A percentile compares a stretch with the other conserved stretches of the same genome.
These are phyloP conservation scores for Lithophane semibrunnea DNA, from an alignment of 2,888 invertebrate genomes.

Conservation along the genomic window DNA sequence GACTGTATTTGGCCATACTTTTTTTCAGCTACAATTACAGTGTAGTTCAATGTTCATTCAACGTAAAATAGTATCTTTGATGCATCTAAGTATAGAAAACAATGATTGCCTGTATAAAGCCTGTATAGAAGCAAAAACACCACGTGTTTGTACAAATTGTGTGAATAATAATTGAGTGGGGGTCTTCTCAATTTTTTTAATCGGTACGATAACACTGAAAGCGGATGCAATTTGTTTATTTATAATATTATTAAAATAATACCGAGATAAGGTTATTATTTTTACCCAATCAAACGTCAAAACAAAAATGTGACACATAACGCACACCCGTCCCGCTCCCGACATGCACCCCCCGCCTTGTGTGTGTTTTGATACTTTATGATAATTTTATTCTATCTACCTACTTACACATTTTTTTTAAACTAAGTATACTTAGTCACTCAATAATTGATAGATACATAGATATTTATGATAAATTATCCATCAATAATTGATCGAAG, in stretches of 20 bases:
- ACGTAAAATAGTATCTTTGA: neutral
- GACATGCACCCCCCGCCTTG: no score
- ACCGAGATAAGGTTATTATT: conserved; percentile 15
- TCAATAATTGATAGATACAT: no score
- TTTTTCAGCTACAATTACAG: neutral
- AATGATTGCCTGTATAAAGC: no score
- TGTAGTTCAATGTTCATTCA: neutral
- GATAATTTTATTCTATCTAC: conserved; percentile 8
- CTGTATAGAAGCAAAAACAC: neutral
- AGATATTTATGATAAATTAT: no score
- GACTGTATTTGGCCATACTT: neutral
- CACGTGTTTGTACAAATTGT: neutral
- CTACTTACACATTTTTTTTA: neutral
- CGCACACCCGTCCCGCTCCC: no score
- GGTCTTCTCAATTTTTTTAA: no score
- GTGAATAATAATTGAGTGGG: neutral
- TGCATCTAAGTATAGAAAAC: no score
- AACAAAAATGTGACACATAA: conserved; percentile 12
- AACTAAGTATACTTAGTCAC: neutral
- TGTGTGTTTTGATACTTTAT: no score
- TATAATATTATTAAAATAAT: neutral
- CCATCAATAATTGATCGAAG: no score
- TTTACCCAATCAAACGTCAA: conserved; percentile 37
- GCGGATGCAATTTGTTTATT: neutral
- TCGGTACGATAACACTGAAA: neutral